A percentile compares a stretch with the other conserved stretches of the same genome.
Conservation (phyloP, 2,888 invertebrate species). For the Agonopterix subpropinquella region DNA sequence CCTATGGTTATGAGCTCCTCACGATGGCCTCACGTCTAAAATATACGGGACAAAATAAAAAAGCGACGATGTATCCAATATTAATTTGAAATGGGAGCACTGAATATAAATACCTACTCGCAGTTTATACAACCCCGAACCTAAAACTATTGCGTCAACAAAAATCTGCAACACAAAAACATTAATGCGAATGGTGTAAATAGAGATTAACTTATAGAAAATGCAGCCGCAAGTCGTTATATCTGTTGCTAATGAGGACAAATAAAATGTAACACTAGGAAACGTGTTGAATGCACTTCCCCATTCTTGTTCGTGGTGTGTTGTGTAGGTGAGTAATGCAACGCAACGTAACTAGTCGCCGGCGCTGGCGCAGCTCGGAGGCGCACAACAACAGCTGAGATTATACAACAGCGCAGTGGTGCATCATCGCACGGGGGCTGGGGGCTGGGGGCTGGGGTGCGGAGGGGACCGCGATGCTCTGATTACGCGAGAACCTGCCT, state of each 20-base stretch:
- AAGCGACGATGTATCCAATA: conserved; percentile 17
- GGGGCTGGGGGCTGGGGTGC: neutral
- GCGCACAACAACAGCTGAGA: conserved; percentile 15
- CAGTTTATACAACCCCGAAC: neutral
- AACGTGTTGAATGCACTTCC: conserved; percentile 52
- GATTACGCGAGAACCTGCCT: conserved; percentile 42
- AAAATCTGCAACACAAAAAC: neutral
- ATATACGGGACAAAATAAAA: conserved; percentile 33
- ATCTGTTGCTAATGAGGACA: conserved; percentile 32
- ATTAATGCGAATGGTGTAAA: neutral
- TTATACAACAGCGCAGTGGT: conserved; percentile 36
- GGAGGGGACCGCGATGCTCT: conserved; percentile 43
- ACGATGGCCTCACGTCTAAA: conserved; percentile 19
- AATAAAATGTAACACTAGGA: conserved; percentile 63
- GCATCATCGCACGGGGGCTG: conserved; percentile 19
- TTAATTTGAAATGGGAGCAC: conserved; percentile 17
- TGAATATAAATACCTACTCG: neutral
- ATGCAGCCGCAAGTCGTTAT: conserved; percentile 5
- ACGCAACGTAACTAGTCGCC: conserved; percentile 33
- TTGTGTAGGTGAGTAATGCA: conserved; percentile 53
- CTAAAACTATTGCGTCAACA: too few species aligned
- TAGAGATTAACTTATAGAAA: conserved; percentile 6
- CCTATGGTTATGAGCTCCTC: conserved; percentile 30
- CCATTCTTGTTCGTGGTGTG: conserved; percentile 45
- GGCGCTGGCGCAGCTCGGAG: conserved; percentile 28